phyloP scores from a whole-genome alignment of 1,140 invertebrate species.

The Lethocerus indicus region DNA sequence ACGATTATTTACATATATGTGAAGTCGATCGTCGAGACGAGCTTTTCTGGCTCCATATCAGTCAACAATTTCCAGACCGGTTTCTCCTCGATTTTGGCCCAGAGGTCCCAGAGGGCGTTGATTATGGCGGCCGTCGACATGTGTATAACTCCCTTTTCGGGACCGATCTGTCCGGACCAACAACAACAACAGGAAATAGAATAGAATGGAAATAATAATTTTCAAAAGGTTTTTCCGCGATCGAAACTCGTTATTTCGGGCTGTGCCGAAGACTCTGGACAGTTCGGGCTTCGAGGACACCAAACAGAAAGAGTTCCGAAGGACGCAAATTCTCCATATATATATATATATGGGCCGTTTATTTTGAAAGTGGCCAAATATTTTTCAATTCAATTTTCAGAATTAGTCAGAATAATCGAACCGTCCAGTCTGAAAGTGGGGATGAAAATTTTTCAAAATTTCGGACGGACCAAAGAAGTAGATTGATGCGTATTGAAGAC shows the following conservation, averaged over 20 bases:
- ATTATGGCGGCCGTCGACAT: constrained; percentile 73
- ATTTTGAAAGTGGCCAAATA: too few species aligned
- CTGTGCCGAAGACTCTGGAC: neutral
- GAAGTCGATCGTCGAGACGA: constrained; percentile 77
- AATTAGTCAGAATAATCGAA: too few species aligned
- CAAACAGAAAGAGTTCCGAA: neutral
- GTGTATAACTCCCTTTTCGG: constrained; percentile 82
- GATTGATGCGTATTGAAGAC: too few species aligned
- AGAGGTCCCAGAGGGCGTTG: constrained; percentile 84
- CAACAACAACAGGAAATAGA: neutral
- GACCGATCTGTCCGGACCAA: constrained; percentile 47
- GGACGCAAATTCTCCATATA: too few species aligned
- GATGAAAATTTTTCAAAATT: too few species aligned
- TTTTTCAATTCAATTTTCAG: too few species aligned
- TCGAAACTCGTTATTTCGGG: neutral
- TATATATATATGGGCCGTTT: too few species aligned
- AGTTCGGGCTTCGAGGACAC: neutral
- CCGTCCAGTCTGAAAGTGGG: too few species aligned
- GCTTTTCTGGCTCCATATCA: constrained; percentile 63
- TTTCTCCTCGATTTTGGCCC: constrained; percentile 67
- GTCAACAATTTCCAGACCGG: constrained; percentile 71
- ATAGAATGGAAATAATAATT: neutral
- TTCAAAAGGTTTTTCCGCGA: neutral
- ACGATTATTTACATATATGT: constrained; percentile 45
- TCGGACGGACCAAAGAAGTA: too few species aligned